A percentile compares a stretch with the other conserved stretches of the same genome.
These are phyloP conservation scores for Aurelia coerulea DNA, from an alignment of 30 jellyfish, hydroid and myxozoan species.

Conservation along the genomic window DNA sequence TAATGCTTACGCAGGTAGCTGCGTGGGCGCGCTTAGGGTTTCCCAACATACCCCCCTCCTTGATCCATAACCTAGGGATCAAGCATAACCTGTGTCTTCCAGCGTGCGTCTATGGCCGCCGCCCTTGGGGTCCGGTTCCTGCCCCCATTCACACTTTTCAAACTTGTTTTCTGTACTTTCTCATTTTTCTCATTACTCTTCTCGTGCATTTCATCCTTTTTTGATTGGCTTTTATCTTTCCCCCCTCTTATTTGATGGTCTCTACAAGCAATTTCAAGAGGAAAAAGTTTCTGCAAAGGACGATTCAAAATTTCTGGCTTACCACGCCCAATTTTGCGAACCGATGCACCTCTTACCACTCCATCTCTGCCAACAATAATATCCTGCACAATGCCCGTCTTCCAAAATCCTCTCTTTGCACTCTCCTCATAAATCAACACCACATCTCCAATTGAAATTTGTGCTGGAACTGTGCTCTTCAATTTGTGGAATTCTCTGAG, in stretches of 20 bases:
- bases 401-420: slow-evolving; percentile 29
- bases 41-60: too few relatives aligned
- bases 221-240: background rate
- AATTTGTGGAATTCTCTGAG: slow-evolving; percentile 40
- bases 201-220: too few relatives aligned
- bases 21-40: background rate
- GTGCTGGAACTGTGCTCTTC: background rate
- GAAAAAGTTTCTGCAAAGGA: slow-evolving; percentile 38
- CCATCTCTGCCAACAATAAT: slow-evolving; percentile 39
- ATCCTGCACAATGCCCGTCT: slow-evolving; percentile 23
- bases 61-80: too few relatives aligned
- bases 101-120: too few relatives aligned
- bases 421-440: background rate
- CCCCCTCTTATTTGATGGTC: slow-evolving; percentile 30
- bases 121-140: too few relatives aligned
- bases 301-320: slow-evolving; percentile 37
- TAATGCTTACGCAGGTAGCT: too few relatives aligned
- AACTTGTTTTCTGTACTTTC: too few relatives aligned
- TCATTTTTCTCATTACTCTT: too few relatives aligned
- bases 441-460: slow-evolving; percentile 3
- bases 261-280: slow-evolving; percentile 22
- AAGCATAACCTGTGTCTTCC: too few relatives aligned
- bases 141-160: too few relatives aligned
- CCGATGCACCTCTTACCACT: slow-evolving; percentile 23
- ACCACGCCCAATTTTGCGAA: slow-evolving; percentile 36